phyloP scores from a whole-genome alignment of 2,888 invertebrate genomes.

The Synanthedon andrenaeformis region DNA sequence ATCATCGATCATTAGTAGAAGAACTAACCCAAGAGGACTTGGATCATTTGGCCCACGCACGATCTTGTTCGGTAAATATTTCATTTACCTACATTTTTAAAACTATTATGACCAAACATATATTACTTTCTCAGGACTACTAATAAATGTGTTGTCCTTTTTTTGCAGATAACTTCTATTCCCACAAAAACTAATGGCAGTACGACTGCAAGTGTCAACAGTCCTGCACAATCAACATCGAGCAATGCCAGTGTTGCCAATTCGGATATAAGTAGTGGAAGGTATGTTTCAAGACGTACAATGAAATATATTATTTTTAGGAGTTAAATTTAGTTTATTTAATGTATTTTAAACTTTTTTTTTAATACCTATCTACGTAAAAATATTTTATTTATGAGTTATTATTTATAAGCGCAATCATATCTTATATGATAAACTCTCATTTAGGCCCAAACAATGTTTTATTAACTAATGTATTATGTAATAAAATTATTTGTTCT shows the following conservation, averaged over 20 bases:
- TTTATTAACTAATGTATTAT: too few species aligned
- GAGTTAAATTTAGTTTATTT: neutral
- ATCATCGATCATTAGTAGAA: constrained; percentile 85
- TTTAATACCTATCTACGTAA: too few species aligned
- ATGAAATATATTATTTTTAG: too few species aligned
- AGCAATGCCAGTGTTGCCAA: constrained; percentile 50
- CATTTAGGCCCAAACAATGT: too few species aligned
- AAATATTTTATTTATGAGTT: too few species aligned
- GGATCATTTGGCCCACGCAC: constrained; percentile 82
- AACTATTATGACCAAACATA: neutral
- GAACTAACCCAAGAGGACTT: constrained; percentile 87
- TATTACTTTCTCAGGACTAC: too few species aligned
- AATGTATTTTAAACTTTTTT: too few species aligned
- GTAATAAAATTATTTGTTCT: too few species aligned
- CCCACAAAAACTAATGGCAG: constrained; percentile 47
- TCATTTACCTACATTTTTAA: neutral
- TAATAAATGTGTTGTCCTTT: too few species aligned
- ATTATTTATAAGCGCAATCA: too few species aligned
- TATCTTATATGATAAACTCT: too few species aligned
- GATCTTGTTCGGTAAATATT: constrained; percentile 84
- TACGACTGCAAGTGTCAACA: constrained; percentile 24
- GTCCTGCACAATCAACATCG: constrained; percentile 39
- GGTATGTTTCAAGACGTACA: constrained; percentile 27
- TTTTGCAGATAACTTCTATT: constrained; percentile 50
- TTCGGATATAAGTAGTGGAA: constrained; percentile 61